Conservation (phyloP, 2,888 invertebrate species). For the Empis livida region DNA sequence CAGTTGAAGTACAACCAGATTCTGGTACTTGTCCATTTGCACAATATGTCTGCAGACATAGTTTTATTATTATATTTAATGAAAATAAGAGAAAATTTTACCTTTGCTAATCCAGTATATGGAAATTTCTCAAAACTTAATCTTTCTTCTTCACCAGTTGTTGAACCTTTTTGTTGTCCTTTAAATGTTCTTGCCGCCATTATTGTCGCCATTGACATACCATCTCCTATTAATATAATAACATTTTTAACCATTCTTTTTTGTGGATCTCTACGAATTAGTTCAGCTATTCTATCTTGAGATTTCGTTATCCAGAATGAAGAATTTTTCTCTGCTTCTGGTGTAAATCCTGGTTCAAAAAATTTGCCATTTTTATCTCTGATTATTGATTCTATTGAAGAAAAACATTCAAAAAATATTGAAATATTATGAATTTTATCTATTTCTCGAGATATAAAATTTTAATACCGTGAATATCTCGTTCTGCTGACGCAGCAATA, state of each 20-base stretch:
- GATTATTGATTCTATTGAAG: neutral
- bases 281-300: neutral
- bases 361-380: neutral
- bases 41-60: slow-evolving; percentile 40
- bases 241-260: slow-evolving; percentile 23
- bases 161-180: slow-evolving; percentile 42
- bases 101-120: slow-evolving; percentile 49
- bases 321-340: neutral
- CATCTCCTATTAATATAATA: slow-evolving; percentile 40
- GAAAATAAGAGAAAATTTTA: slow-evolving; percentile 18
- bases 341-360: too few relatives aligned
- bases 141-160: slow-evolving; percentile 47
- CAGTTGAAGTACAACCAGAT: slow-evolving; percentile 59
- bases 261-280: neutral
- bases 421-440: too few relatives aligned
- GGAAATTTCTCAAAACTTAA: slow-evolving; percentile 52
- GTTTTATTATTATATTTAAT: too few relatives aligned
- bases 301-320: neutral
- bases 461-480: too few relatives aligned
- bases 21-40: slow-evolving; percentile 56
- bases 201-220: slow-evolving; percentile 56
- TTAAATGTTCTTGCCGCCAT: slow-evolving; percentile 51
- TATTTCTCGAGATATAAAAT: too few relatives aligned
- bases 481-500: too few relatives aligned
- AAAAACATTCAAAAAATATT: neutral